These are phyloP conservation scores for Gobio occitaniae DNA, from an alignment of 2,797 vertebrate species.

Conservation along the genomic window DNA sequence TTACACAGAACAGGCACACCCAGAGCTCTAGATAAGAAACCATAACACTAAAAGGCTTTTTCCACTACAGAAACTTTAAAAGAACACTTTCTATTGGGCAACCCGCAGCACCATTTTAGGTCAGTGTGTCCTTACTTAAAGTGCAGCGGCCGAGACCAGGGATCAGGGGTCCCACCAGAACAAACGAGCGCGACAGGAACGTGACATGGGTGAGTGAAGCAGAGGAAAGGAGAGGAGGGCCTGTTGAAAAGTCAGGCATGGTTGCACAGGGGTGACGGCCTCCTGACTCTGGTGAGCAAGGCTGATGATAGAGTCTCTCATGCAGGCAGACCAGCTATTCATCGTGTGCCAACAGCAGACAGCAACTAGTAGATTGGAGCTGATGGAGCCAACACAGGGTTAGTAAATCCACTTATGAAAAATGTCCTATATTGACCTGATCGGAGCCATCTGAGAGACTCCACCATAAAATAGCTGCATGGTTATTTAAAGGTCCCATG, in stretches of 20 bases:
- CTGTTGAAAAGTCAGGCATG: conserved; percentile 34
- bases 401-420: not conserved
- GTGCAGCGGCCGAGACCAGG: not conserved
- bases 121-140: conserved; percentile 3
- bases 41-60: conserved; percentile 6
- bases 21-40: conserved; percentile 29
- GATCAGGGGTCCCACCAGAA: conserved; percentile 19
- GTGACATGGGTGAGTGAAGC: conserved; percentile 37
- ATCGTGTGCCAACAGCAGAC: conserved; percentile 27
- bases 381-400: conserved; percentile 6
- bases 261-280: conserved; percentile 4
- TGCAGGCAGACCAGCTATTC: conserved; percentile 22
- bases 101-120: not conserved
- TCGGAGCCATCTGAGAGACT: no score
- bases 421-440: not conserved
- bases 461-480: not conserved
- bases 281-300: conserved; percentile 8
- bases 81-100: conserved; percentile 3
- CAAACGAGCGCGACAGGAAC: conserved; percentile 33
- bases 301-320: conserved; percentile 40
- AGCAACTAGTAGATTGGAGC: not conserved
- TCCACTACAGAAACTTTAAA: not conserved
- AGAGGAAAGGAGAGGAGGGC: conserved; percentile 19
- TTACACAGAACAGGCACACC: conserved; percentile 24
- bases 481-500: not conserved